Percentiles rank a stretch among this genome's conserved stretches.
Evolutionary conservation across 2,797 vertebrate species (phyloP).

Genomic region (Manis javanica): DNA sequence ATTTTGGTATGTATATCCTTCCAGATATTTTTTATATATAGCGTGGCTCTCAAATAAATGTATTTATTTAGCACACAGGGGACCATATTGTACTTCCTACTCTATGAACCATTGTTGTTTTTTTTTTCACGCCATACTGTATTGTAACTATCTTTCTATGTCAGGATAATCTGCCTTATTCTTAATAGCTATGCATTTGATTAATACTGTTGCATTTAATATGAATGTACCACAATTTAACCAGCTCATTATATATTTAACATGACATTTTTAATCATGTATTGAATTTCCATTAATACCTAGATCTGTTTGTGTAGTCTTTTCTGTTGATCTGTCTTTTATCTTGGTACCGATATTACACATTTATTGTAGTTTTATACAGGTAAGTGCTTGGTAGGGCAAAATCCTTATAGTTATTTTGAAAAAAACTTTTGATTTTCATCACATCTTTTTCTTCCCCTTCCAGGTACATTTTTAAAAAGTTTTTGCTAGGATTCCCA

Average conservation of each 20-base stretch:
- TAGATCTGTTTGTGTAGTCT: not conserved
- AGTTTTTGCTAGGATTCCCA: not conserved
- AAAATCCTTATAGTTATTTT: not conserved
- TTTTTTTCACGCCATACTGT: not conserved
- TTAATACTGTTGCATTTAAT: not conserved
- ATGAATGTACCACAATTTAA: not conserved
- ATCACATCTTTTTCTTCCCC: not conserved
- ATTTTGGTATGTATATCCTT: not conserved
- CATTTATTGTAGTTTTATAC: not conserved
- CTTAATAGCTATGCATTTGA: not conserved
- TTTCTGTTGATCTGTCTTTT: not conserved
- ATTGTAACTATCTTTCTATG: not conserved
- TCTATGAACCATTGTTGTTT: not conserved
- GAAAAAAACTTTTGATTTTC: not conserved
- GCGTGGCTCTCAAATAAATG: not conserved
- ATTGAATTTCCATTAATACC: not conserved
- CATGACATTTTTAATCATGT: not conserved
- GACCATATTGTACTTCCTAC: not conserved
- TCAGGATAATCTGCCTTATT: not conserved
- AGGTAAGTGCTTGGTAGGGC: not conserved
- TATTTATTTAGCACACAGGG: not conserved
- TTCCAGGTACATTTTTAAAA: not conserved
- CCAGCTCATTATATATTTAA: not conserved
- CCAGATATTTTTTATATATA: not conserved
- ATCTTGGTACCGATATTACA: not conserved